A percentile compares a stretch with the other conserved stretches of the same genome.
Conservation (phyloP, 2,797 vertebrate species). For the Cuniculus paca region DNA sequence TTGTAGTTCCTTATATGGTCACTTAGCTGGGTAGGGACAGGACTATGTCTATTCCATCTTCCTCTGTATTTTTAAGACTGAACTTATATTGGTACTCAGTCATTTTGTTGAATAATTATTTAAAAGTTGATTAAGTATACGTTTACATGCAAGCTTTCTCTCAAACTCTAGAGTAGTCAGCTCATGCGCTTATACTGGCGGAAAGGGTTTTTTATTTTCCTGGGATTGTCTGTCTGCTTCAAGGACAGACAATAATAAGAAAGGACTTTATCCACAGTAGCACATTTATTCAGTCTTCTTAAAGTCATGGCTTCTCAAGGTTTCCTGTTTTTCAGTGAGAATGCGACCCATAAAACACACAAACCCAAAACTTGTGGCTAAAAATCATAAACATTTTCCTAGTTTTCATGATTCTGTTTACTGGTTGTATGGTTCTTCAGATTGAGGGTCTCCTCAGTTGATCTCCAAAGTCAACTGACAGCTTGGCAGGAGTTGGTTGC, state of each 20-base stretch:
- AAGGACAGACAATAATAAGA: background rate
- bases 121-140: background rate
- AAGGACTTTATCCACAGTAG: background rate
- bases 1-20: background rate
- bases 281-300: accelerated
- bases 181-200: background rate
- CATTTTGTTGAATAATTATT: constrained; percentile 9
- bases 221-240: background rate
- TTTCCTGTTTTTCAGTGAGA: background rate
- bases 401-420: background rate
- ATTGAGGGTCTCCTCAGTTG: background rate
- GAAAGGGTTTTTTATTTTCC: background rate
- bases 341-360: too few relatives aligned
- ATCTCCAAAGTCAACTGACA: background rate
- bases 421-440: background rate
- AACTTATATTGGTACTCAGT: background rate
- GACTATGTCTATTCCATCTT: background rate
- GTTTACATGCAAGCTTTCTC: background rate
- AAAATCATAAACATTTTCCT: background rate
- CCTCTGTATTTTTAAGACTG: background rate
- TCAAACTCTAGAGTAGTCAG: background rate
- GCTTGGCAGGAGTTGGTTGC: background rate
- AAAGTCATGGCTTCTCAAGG: background rate
- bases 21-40: background rate
- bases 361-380: background rate